phyloP scores from a whole-genome alignment of 1,140 invertebrate species.

The Tetramorium parvispinum region DNA sequence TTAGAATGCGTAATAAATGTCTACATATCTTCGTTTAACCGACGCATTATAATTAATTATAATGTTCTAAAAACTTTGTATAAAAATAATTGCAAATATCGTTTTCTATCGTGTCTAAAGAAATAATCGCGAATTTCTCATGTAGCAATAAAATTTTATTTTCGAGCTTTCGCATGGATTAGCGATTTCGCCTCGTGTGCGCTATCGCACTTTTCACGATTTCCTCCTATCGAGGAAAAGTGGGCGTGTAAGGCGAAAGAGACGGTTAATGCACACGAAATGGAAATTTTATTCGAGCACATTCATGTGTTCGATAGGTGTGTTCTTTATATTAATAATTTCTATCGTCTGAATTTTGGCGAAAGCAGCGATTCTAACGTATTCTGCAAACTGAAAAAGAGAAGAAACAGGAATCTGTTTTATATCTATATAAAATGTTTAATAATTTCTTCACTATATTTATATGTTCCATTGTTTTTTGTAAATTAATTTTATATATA shows the following conservation, averaged over 20 bases:
- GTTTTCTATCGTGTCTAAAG: background rate
- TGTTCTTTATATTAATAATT: conserved; percentile 45
- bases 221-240: conserved; percentile 31
- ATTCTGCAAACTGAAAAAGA: too few species aligned
- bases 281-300: conserved; percentile 52
- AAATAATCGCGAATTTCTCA: conserved; percentile 27
- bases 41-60: background rate
- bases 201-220: conserved; percentile 45
- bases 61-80: background rate
- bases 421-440: background rate
- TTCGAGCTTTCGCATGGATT: conserved; percentile 35
- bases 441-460: background rate
- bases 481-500: conserved; percentile 14
- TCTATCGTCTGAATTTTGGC: conserved; percentile 21
- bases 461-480: background rate
- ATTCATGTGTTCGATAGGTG: conserved; percentile 15
- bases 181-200: conserved; percentile 34
- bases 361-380: background rate
- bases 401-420: background rate
- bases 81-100: conserved; percentile 2
- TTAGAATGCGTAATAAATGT: background rate
- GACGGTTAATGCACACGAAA: conserved; percentile 48
- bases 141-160: conserved; percentile 25
- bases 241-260: conserved; percentile 54
- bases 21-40: background rate